phyloP scores from a whole-genome alignment of 2,797 vertebrate species.

The Spinibarbus caldwelli region DNA sequence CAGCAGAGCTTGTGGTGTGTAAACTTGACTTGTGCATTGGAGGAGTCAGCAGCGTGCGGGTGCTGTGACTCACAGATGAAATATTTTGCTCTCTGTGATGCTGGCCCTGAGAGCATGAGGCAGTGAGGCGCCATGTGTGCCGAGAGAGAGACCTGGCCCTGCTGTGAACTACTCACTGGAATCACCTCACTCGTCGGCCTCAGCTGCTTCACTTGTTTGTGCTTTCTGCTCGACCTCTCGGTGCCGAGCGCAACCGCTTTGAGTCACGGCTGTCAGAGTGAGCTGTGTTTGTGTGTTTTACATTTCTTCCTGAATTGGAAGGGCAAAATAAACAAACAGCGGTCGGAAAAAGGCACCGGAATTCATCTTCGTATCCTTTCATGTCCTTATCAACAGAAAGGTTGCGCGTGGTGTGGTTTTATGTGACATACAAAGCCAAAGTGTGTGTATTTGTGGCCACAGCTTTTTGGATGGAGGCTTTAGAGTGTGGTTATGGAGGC shows the following conservation, averaged over 20 bases:
- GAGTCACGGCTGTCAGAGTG: slow-evolving; percentile 34
- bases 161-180: slow-evolving; percentile 57
- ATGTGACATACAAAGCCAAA: neutral
- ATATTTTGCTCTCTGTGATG: slow-evolving; percentile 78
- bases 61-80: slow-evolving; percentile 82
- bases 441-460: neutral
- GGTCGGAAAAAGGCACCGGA: slow-evolving; percentile 11
- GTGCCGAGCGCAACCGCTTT: slow-evolving; percentile 21
- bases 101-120: slow-evolving; percentile 66
- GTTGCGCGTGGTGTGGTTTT: neutral
- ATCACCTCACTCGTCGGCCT: slow-evolving; percentile 46
- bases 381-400: slow-evolving; percentile 28
- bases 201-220: slow-evolving; percentile 4
- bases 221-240: slow-evolving; percentile 34
- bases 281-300: slow-evolving; percentile 32
- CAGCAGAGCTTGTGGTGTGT: slow-evolving; percentile 12
- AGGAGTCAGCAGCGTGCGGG: slow-evolving; percentile 47
- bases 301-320: slow-evolving; percentile 22
- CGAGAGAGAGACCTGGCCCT: slow-evolving; percentile 45
- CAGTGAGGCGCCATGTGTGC: slow-evolving; percentile 37
- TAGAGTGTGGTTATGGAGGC: neutral
- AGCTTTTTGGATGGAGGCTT: neutral
- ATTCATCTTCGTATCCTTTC: neutral
- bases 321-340: slow-evolving; percentile 24
- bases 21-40: slow-evolving; percentile 14